phyloP scores from a whole-genome alignment of 2,888 invertebrate genomes.

The Lepidocyrtoides sp. region DNA sequence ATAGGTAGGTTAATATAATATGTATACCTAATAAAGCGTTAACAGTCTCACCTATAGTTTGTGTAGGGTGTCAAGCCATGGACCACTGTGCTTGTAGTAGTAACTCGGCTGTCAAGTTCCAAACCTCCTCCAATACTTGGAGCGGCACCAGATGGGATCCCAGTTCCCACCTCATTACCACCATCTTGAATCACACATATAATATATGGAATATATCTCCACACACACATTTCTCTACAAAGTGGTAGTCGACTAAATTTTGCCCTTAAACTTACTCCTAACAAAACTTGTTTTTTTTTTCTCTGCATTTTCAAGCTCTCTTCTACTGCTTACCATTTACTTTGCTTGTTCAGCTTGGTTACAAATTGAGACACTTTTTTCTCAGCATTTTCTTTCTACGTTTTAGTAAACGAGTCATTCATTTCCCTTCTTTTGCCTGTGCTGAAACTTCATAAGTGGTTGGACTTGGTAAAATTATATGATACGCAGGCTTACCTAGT shows the following conservation, averaged over 20 bases:
- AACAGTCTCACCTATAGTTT: conserved; percentile 79
- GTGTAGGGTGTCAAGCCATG: conserved; percentile 82
- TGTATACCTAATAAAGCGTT: background rate
- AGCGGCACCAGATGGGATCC: conserved; percentile 65
- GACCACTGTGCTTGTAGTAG: conserved; percentile 77
- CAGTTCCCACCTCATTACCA: conserved; percentile 81
- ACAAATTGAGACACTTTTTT: conserved; percentile 63
- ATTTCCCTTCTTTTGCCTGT: conserved; percentile 19
- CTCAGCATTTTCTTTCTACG: background rate
- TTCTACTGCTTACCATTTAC: background rate
- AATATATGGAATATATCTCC: background rate
- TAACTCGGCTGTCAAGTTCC: conserved; percentile 82
- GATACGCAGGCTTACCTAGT: background rate
- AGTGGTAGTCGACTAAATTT: conserved; percentile 45
- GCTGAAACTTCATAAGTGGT: background rate
- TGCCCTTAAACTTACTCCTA: background rate
- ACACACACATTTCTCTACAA: background rate
- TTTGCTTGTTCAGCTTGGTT: conserved; percentile 31
- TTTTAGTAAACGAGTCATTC: conserved; percentile 56
- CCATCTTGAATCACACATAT: conserved; percentile 68
- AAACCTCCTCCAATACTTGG: conserved; percentile 58
- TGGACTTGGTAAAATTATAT: background rate
- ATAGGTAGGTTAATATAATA: no score
- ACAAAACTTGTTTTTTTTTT: conserved; percentile 1
- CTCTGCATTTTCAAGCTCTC: background rate